A percentile compares a stretch with the other conserved stretches of the same genome.
phyloP scores from a whole-genome alignment of 92 coral and sea anemone genomes.

The Umimayanthus chanpuru region DNA sequence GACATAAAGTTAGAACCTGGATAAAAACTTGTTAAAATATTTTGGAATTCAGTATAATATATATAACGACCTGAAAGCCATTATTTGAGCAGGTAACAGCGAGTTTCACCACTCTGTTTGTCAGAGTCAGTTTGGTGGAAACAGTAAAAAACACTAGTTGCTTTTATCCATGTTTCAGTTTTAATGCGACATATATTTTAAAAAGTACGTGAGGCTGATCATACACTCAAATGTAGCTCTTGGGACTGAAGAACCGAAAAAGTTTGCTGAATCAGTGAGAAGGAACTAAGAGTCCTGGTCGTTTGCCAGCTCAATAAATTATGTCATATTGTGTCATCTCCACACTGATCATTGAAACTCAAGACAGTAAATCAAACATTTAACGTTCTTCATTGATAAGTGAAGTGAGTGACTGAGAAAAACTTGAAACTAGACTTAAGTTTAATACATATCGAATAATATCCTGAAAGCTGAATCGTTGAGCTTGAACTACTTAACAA shows the following conservation, averaged over 20 bases:
- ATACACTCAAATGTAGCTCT: not conserved
- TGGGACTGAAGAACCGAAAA: not conserved
- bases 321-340: not conserved
- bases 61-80: not conserved
- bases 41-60: too few species aligned
- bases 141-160: not conserved
- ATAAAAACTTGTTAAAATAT: too few species aligned
- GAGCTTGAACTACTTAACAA: conserved; percentile 25
- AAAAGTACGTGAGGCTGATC: not conserved
- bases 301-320: not conserved
- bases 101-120: not conserved
- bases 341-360: not conserved
- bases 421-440: not conserved
- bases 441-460: not conserved
- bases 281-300: not conserved
- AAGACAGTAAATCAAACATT: not conserved
- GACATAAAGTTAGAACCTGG: too few species aligned
- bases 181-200: too few species aligned
- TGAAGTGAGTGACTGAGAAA: not conserved
- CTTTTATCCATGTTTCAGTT: too few species aligned
- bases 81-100: not conserved
- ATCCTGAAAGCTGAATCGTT: conserved; percentile 8
- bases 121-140: not conserved
- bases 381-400: not conserved
- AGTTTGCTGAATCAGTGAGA: too few species aligned